phyloP scores from a whole-genome alignment of 2,888 invertebrate genomes.

The Chymomyza procnemis region DNA sequence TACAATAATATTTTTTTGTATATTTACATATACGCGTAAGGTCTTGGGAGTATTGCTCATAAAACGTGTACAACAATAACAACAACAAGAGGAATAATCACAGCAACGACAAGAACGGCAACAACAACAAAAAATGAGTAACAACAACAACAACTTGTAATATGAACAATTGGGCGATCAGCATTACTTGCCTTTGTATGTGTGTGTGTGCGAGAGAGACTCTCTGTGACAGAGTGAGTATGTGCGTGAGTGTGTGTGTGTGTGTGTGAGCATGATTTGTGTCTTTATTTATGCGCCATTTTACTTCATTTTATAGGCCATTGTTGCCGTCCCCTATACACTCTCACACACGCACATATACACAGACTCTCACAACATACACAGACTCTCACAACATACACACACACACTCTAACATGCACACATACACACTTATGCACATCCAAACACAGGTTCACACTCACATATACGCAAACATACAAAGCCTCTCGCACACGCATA shows the following conservation, averaged over 20 bases:
- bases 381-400: too few relatives aligned
- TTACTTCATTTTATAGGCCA: not conserved
- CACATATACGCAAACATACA: not conserved
- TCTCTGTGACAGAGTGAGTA: not conserved
- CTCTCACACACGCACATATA: not conserved
- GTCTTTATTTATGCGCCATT: not conserved
- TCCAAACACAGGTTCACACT: too few relatives aligned
- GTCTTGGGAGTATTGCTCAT: not conserved
- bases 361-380: too few relatives aligned
- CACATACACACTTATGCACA: not conserved
- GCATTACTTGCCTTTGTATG: not conserved
- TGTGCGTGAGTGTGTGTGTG: not conserved
- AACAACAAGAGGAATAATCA: not conserved
- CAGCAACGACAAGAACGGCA: not conserved
- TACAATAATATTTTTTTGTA: not conserved
- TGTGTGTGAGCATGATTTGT: not conserved
- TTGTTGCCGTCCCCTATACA: not conserved
- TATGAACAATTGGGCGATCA: not conserved
- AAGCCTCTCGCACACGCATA: not conserved
- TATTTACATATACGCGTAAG: not conserved
- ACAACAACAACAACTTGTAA: not conserved
- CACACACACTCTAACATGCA: not conserved
- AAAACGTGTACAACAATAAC: not conserved
- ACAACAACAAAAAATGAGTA: not conserved
- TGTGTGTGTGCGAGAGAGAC: not conserved